phyloP scores from a whole-genome alignment of 2,888 invertebrate species.

The Criorhina ranunculi region DNA sequence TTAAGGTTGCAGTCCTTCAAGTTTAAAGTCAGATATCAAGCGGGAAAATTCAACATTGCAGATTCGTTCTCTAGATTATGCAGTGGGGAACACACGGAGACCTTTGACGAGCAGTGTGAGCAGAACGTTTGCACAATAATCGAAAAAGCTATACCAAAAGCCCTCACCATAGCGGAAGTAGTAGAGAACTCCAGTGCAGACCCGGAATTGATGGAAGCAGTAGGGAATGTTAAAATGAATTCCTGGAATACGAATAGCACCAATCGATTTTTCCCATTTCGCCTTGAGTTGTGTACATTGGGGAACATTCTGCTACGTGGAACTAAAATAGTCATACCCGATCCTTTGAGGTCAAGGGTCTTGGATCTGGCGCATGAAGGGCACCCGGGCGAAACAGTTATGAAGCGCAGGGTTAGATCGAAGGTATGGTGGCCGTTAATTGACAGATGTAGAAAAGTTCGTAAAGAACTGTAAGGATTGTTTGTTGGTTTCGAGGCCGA shows the following conservation, averaged over 20 bases:
- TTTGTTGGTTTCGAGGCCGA: conserved; percentile 44
- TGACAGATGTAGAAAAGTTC: conserved; percentile 29
- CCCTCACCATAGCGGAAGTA: conserved; percentile 29
- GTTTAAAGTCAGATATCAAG: conserved; percentile 17
- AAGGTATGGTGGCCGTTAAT: conserved; percentile 34
- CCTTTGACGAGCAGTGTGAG: conserved; percentile 26
- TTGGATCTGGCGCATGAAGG: conserved; percentile 71
- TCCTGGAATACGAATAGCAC: background rate
- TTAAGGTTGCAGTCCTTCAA: conserved; percentile 63
- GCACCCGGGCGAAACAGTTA: conserved; percentile 38
- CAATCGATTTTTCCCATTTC: conserved; percentile 18
- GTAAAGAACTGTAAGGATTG: conserved; percentile 27
- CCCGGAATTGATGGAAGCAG: conserved; percentile 33
- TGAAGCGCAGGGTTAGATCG: conserved; percentile 31
- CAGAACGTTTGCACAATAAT: conserved; percentile 29
- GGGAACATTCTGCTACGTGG: conserved; percentile 70
- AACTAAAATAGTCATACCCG: conserved; percentile 64
- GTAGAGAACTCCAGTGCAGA: conserved; percentile 2
- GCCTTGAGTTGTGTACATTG: conserved; percentile 54
- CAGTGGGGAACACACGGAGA: background rate
- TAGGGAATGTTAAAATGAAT: background rate
- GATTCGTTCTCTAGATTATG: conserved; percentile 44
- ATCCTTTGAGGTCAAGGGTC: conserved; percentile 57
- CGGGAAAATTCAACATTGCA: conserved; percentile 24
- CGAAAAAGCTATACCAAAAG: conserved; percentile 20